Evolutionary conservation across 2,888 invertebrate species (phyloP), one percentile per base, ranked within the genome.

Genomic region (Noctua janthina): DNA sequence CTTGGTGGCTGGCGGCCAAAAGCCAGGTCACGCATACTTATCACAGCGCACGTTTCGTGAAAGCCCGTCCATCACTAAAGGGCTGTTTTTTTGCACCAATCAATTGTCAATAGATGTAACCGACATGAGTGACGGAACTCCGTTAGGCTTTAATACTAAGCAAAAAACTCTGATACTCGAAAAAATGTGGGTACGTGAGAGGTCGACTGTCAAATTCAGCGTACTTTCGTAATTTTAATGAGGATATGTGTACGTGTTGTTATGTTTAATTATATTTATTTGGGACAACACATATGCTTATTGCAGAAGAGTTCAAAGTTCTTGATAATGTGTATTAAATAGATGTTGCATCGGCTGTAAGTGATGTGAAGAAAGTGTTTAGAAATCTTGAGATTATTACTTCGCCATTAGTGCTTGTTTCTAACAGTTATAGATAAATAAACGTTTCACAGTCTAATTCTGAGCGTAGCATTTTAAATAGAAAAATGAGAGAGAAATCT

Each of bases 71-170:
- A 73, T 56, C 59, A 59, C 69, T 71, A 84, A 84, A 87, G 87
- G 81, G 81, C 67, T 64, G 29, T 13, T 86, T 80, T 85, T 84
- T 78, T n/a, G 20, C 67, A 70, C 35, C 10, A 81, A 87, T 87
- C 81, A 78, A 78, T 39, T 81, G 4, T 69, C 66, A 69, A 81
- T 87, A 29, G 62, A 70, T 49, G 76, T 79, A 76, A 82, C 76
- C n/a, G 54, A 67, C 10, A 72, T 54, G 20, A 87, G 46, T 84
- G 67, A 56, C 49, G 74, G 77, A 84, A 84, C 43, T 59, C 79
- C 74, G 84, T 84, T 75, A 80, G 49, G 67, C 35, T 69, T 39
- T 13, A 17, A 54, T 69, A n/a, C 51, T 20, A 78, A 62, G 56
- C 43, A 84, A 87, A 75, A 86, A 66, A 7, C 10, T 17, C 10